Base-by-base conservation (phyloP, 2,888 invertebrate genomes). In the Linyphia triangularis region DNA sequence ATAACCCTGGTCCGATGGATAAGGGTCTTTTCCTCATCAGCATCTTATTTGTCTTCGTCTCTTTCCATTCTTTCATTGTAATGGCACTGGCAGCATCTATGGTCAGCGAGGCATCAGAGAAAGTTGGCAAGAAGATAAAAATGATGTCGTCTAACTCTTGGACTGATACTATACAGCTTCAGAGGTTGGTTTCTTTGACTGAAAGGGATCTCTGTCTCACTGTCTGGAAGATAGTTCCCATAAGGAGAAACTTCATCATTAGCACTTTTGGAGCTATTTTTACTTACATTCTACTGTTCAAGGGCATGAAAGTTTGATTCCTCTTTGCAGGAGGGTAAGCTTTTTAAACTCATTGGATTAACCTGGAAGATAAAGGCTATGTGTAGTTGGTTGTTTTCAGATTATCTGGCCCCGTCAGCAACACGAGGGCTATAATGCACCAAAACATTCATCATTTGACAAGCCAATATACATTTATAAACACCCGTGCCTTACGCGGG, bases 151-250 rank as follows among this genome's bases (percentile, higher is more conserved):
- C 67, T 19, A 28, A n/a, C 7, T 13, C 33, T 33, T 33, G 16
- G 33, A 13, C 33, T 7, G 30, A 30, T 7, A n/a, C 22, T 19
- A 9, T 67, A 4, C 30, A 33, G 16, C 67, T 67, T 4, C 67
- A 67, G n/a, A 67, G 33, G 33, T 67, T 67, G 33, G 33, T 67
- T n/a, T 33, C 33, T 9, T n/a, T 30, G 33, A 33, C 33, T 3
- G 67, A 67, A 19, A 28, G 33, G 6, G 67, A 33, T 30, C 30
- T 67, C 0, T 67, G 19, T 33, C 33, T 67, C 28, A 67, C 67
- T 33, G 7, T 67, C 4, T 67, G 67, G 67, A 67, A 67, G 67
- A 30, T 67, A 19, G 19, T 67, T 19, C 67, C 67, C 33, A 67
- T 67, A 13, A 67, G 33, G 19, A 67, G 33, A 67, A 67, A 10